Base-by-base conservation (phyloP, 1,140 invertebrate species). In the Teleopsis dalmanni region DNA sequence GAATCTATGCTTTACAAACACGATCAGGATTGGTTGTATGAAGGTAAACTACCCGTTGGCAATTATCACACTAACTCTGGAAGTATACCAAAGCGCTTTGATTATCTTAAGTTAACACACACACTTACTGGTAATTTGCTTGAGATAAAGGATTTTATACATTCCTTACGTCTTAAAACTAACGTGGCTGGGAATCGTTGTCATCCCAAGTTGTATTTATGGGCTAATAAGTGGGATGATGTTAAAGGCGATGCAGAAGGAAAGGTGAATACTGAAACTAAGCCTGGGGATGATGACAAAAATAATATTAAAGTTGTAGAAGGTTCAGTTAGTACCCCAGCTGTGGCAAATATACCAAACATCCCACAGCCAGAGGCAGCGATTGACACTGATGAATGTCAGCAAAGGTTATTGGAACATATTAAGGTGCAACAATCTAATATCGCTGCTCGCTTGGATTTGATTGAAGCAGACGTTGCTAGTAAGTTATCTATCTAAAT, bases 11-110 rank as follows among this genome's bases (percentile, higher is more conserved):
- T 82, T 26, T 91, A 85, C 68, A 75, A 81, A 26, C 85, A 91
- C 65, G 86, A 90, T 73, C 88, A 93, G 65, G 88, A 92, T 62
- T 91, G 89, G 81, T 73, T 93, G 16, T 88, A 84, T 56, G 82
- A 88, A 59, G 91, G 91, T 11, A 79, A 81, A 60, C 67, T 94
- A 50, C 81, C 87, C 3, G 78, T 76, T 51, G 72, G 67, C 41
- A 56, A 70, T 57, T 57, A 74, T 69, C 27, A 76, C 73, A 67
- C 57, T 0, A 19, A 53, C 58, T 74, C 75, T 47, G 60, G 65
- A 6, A 52, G 53, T 43, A 23, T 65, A 4, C n/a, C 52, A 14
- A 71, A 71, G 23, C 62, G 73, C 11, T 72, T 72, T 18, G 70
- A 75, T 22, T 55, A 74, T 23, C 59, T 88, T 40, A 82, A 84